Percentiles rank a stretch among this genome's conserved stretches.
Evolutionary conservation across 2,797 vertebrate genomes (phyloP).

Genomic region (Stomatorhinus walkeri): DNA sequence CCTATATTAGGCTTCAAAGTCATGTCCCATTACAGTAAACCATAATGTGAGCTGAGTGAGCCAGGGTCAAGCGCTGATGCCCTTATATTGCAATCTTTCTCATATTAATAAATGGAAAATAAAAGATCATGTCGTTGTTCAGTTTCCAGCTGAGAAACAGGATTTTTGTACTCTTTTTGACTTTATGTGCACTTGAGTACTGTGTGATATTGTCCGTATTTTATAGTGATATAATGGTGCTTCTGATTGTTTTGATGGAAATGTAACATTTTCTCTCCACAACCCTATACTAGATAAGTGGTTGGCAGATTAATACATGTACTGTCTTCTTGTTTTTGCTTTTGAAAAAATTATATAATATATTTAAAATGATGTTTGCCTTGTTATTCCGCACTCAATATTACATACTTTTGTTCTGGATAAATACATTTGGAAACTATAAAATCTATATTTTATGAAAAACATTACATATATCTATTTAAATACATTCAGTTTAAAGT

Average conservation of each 20-base stretch:
- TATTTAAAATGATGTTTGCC: neutral
- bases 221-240: neutral
- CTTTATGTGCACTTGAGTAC: neutral
- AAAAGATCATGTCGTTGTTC: neutral
- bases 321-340: neutral
- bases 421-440: neutral
- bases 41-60: neutral
- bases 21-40: neutral
- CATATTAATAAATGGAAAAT: neutral
- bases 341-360: neutral
- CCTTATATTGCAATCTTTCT: neutral
- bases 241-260: neutral
- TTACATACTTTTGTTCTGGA: neutral
- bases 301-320: neutral
- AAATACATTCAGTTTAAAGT: neutral
- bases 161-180: neutral
- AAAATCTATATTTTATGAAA: neutral
- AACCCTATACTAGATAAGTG: neutral
- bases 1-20: constrained; percentile 22
- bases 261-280: neutral
- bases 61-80: neutral
- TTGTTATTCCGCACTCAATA: neutral
- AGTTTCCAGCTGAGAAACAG: neutral
- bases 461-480: neutral
- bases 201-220: neutral